phyloP scores from a whole-genome alignment of 2,888 invertebrate genomes.

The Aporophyla lueneburgensis region DNA sequence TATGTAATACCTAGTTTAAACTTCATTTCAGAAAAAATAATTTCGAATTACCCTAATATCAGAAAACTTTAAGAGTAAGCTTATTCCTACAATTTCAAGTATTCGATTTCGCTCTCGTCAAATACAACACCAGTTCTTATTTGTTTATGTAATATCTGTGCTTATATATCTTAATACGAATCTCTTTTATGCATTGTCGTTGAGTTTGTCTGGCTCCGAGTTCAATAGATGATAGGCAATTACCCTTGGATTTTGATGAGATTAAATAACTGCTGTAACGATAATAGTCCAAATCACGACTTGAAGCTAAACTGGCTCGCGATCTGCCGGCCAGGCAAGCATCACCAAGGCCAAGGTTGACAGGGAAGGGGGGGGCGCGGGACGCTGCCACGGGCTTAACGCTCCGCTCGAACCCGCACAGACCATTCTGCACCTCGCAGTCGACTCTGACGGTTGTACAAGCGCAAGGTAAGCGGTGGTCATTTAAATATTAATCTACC shows the following conservation, averaged over 20 bases:
- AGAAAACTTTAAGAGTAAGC: neutral
- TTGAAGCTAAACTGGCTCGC: conserved; percentile 72
- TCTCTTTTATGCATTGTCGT: neutral
- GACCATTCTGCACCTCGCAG: conserved; percentile 91
- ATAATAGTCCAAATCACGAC: conserved; percentile 71
- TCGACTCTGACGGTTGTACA: conserved; percentile 90
- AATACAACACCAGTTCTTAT: neutral
- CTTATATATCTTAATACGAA: neutral
- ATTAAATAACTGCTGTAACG: conserved; percentile 57
- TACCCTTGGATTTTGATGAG: conserved; percentile 64
- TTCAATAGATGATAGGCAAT: conserved; percentile 40
- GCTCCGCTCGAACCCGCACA: conserved; percentile 87
- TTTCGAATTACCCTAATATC: neutral
- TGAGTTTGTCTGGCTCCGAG: conserved; percentile 17
- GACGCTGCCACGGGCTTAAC: conserved; percentile 86
- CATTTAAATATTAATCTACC: conserved; percentile 79
- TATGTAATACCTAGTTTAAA: neutral
- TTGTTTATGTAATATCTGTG: neutral
- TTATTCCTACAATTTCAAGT: neutral
- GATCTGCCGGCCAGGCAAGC: conserved; percentile 78
- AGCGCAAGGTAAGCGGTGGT: conserved; percentile 90
- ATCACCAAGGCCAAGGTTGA: conserved; percentile 89
- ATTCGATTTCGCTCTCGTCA: neutral
- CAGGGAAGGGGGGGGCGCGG: conserved; percentile 88
- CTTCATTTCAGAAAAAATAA: neutral